Base-by-base conservation (phyloP, 1,140 invertebrate genomes). In the Pseudomyrmex concolor region DNA sequence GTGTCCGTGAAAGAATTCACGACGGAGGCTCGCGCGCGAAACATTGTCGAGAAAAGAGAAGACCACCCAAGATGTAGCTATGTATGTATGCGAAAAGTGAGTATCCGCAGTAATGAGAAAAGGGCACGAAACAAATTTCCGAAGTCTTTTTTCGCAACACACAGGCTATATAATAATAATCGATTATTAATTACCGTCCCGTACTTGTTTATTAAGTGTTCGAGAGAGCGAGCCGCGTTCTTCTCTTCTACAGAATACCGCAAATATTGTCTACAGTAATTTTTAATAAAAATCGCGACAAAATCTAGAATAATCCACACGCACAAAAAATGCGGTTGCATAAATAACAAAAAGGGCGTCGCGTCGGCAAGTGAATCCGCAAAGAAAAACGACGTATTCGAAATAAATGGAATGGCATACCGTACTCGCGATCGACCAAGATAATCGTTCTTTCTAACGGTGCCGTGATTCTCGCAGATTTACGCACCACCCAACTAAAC, bases 361-460 rank as follows among this genome's bases (percentile, higher is more conserved):
- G 51, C 67, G 59, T 57, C 15, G 34, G 74, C 63, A 78, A 78
- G 74, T 43, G 62, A 64, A 78, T 78, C 13, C 34, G 19, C 50
- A 78, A 68, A 17, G 9, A 78, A 66, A 34, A 78, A 57, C 34
- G 15, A 55, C 2, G 10, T 4, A 43, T 66, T 66, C 48, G 62
- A 34, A 43, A 77, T 78, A 78, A 78, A 68, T 68, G 64, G 68
- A 77, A 55, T 55, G 63, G 62, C 74, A 78, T 78, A 68, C 74
- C 63, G 51, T n/a, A 19, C 15, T 68, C 54, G 74, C 74, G 74
- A 77, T 78, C 63, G 63, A 78, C 63, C 74, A 64, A 68, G 74
- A 68, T 68, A 78, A 78, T 78, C 74, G 63, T 68, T 12, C 48
- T 43, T 51, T 77, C 63, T 78, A 78, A 78, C 74, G 74, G 74